These are phyloP conservation scores for Peromyscus nudipes DNA, from an alignment of 2,797 vertebrate species.

Conservation along the genomic window DNA sequence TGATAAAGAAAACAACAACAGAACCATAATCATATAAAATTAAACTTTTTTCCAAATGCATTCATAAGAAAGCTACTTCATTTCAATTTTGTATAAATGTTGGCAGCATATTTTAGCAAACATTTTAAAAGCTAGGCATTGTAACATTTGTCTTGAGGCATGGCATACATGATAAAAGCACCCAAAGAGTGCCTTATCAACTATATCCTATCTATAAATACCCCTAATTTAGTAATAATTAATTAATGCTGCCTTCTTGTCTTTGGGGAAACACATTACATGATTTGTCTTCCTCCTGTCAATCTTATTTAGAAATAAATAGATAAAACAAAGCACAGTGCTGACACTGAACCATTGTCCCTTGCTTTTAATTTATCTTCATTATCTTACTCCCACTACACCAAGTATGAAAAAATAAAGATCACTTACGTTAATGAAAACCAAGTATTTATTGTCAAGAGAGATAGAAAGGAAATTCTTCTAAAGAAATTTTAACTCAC, in stretches of 20 bases:
- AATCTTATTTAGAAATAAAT: neutral
- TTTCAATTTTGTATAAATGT: neutral
- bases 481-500: neutral
- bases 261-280: neutral
- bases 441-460: neutral
- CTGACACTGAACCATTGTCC: neutral
- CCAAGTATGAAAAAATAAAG: neutral
- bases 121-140: neutral
- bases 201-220: neutral
- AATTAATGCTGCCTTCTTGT: neutral
- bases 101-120: neutral
- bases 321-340: neutral
- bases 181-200: neutral
- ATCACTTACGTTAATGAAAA: neutral
- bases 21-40: neutral
- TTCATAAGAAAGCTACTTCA: neutral
- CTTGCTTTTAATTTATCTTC: slow-evolving; percentile 4
- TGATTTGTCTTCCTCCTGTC: neutral
- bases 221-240: neutral
- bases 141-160: neutral
- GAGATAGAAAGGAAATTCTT: neutral
- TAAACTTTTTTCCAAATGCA: neutral
- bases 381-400: neutral
- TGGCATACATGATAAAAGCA: neutral
- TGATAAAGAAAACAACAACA: neutral